Conservation (phyloP, 2,888 invertebrate genomes). For the Drosophila recens region DNA sequence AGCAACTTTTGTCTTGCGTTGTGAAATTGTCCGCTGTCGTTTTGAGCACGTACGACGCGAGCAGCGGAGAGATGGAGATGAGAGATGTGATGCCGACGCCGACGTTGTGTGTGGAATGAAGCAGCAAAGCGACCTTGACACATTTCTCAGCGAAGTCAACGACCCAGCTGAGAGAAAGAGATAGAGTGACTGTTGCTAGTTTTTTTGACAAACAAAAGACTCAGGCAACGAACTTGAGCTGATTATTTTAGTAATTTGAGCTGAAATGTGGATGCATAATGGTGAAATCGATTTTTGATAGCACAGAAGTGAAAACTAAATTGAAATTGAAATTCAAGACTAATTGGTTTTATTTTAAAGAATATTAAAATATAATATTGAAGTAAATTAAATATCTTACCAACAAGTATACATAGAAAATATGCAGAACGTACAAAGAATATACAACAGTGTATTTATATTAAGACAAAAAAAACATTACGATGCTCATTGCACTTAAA, state of each 20-base stretch:
- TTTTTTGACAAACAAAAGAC: constrained; percentile 48
- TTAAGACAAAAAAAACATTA: too few species aligned
- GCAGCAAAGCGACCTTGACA: constrained; percentile 54
- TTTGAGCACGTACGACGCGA: constrained; percentile 57
- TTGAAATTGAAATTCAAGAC: too few species aligned
- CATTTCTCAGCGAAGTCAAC: constrained; percentile 57
- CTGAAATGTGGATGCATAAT: not conserved
- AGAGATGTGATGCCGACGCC: constrained; percentile 29
- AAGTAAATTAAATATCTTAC: too few species aligned
- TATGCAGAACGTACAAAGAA: too few species aligned
- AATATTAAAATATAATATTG: too few species aligned
- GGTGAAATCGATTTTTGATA: not conserved
- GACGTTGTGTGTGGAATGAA: constrained; percentile 34
- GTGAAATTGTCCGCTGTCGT: constrained; percentile 61
- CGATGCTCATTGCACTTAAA: too few species aligned
- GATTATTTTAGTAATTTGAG: not conserved
- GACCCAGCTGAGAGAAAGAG: constrained; percentile 39
- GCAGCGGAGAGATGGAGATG: constrained; percentile 21
- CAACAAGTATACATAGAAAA: too few species aligned
- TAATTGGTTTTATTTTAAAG: too few species aligned
- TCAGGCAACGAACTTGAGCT: constrained; percentile 59
- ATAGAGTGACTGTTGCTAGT: constrained; percentile 16
- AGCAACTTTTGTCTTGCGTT: constrained; percentile 36
- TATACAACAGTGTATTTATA: too few species aligned
- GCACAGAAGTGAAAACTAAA: not conserved